Evolutionary conservation across 2,113 vertebrate species (phyloP).

Genomic region (Cephalopholis sonnerati): DNA sequence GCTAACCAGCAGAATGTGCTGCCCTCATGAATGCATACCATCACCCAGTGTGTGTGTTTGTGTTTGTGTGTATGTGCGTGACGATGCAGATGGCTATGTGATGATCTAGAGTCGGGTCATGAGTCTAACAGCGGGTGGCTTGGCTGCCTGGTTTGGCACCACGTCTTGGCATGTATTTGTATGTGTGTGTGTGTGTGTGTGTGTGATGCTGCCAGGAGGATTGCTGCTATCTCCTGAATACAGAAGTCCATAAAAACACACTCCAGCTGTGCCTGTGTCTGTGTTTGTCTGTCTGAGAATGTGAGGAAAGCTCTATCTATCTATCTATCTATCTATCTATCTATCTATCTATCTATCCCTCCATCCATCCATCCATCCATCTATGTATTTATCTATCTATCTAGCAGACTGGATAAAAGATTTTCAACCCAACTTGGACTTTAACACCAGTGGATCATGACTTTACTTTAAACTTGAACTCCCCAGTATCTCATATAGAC

Average conservation of each 20-base stretch:
- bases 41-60: constrained; percentile 5
- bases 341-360: not conserved
- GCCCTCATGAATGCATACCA: not conserved
- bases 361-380: not conserved
- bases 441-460: too few species aligned
- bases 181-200: not conserved
- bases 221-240: constrained; percentile 50
- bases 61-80: not conserved
- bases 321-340: constrained; percentile 5
- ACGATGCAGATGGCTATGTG: constrained; percentile 55
- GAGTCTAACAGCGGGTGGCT: constrained; percentile 54
- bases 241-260: constrained; percentile 32
- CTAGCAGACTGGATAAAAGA: too few species aligned
- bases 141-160: constrained; percentile 47
- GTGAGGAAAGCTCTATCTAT: not conserved
- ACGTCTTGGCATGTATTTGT: constrained; percentile 27
- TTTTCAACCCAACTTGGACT: too few species aligned
- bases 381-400: too few species aligned
- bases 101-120: constrained; percentile 68
- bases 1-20: constrained; percentile 7
- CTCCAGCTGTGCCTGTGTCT: constrained; percentile 15
- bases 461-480: too few species aligned
- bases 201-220: constrained; percentile 24
- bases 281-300: not conserved
- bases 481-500: too few species aligned